Evolutionary conservation across 2,113 vertebrate species (phyloP).

Genomic region (Phylloscopus whistleri): DNA sequence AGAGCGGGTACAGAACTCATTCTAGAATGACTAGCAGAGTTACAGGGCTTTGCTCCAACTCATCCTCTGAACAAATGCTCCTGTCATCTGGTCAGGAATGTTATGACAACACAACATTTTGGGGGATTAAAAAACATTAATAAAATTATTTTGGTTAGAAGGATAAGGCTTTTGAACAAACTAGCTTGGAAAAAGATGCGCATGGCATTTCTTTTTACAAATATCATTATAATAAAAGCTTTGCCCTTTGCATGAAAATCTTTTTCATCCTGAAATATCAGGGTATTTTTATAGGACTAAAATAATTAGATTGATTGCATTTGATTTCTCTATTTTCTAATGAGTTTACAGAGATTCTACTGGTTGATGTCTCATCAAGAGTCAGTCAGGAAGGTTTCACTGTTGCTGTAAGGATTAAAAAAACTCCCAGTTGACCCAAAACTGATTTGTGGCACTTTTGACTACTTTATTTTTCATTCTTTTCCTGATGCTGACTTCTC

Average conservation of each 20-base stretch:
- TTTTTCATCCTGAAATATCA: background rate
- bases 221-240: background rate
- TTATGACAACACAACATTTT: background rate
- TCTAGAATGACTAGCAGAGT: background rate
- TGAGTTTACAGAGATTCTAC: background rate
- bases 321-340: background rate
- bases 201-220: background rate
- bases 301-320: background rate
- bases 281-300: background rate
- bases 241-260: background rate
- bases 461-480: background rate
- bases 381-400: background rate
- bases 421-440: background rate
- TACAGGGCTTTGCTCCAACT: background rate
- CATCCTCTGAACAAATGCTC: background rate
- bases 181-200: rapidly evolving
- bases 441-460: background rate
- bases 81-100: background rate
- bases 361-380: background rate
- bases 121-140: background rate
- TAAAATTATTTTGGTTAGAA: background rate
- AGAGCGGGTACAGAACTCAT: background rate
- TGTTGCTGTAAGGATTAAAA: background rate
- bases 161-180: rapidly evolving
- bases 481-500: background rate